phyloP scores from a whole-genome alignment of 2,113 vertebrate genomes.

The Oplegnathus fasciatus region DNA sequence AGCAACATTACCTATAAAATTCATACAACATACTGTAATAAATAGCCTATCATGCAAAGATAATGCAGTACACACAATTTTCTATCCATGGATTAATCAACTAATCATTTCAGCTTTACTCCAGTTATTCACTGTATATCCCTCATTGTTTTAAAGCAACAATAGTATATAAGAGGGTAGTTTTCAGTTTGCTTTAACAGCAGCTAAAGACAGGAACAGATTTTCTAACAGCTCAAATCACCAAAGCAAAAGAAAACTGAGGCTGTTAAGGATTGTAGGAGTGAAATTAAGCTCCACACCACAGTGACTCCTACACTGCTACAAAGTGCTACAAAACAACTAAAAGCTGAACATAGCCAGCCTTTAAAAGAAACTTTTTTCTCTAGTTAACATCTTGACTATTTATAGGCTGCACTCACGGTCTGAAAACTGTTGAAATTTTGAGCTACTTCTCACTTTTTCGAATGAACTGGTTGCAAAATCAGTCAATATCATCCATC shows the following conservation, averaged over 20 bases:
- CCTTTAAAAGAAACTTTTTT: not conserved
- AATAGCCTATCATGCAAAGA: not conserved
- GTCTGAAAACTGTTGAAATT: not conserved
- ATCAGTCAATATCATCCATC: not conserved
- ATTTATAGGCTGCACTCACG: not conserved
- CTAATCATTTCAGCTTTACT: not conserved
- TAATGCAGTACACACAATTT: not conserved
- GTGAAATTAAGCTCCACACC: constrained; percentile 25
- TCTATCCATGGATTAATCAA: not conserved
- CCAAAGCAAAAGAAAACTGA: not conserved
- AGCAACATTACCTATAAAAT: not conserved
- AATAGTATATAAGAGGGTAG: too few species aligned
- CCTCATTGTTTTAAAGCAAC: not conserved
- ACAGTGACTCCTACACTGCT: constrained; percentile 16
- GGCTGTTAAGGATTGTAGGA: constrained; percentile 13
- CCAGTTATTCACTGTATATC: not conserved
- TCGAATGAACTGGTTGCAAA: not conserved
- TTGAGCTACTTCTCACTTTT: not conserved
- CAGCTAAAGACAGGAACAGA: constrained; percentile 19
- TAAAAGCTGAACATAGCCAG: not conserved
- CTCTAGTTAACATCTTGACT: not conserved
- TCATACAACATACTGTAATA: not conserved
- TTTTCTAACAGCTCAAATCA: constrained; percentile 5
- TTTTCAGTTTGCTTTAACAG: constrained; percentile 8
- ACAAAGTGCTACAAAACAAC: constrained; percentile 1